Conservation (phyloP, 2,888 invertebrate species). For the Drosophila prolongata region DNA sequence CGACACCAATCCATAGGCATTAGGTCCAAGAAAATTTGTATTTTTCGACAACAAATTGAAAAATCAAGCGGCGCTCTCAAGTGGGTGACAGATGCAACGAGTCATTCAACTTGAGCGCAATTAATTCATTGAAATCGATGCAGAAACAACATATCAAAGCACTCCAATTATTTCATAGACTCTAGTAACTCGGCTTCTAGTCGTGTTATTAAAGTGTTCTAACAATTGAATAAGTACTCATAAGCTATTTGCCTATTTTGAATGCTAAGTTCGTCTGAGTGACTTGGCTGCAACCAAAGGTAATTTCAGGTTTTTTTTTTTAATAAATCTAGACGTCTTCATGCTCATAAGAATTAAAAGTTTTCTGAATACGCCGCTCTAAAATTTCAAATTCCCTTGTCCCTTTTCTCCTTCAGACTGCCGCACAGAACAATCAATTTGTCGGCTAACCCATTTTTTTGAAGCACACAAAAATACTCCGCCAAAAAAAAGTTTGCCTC, state of each 20-base stretch:
- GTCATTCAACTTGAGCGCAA: constrained; percentile 60
- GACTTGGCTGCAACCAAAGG: too few relatives aligned
- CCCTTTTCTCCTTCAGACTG: constrained; percentile 14
- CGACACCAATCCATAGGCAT: constrained; percentile 72
- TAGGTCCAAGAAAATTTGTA: constrained; percentile 49
- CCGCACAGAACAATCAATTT: constrained; percentile 14
- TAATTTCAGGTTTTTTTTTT: too few relatives aligned
- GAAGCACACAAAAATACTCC: constrained; percentile 21
- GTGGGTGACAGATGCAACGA: constrained; percentile 55
- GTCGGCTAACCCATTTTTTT: constrained; percentile 33
- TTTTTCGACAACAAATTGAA: constrained; percentile 52
- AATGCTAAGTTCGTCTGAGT: background rate
- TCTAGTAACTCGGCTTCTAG: constrained; percentile 20
- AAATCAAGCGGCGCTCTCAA: constrained; percentile 24
- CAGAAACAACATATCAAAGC: constrained; percentile 16
- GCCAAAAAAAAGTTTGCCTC: constrained; percentile 13
- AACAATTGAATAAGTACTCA: background rate
- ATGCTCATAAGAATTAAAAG: too few relatives aligned
- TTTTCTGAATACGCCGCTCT: background rate
- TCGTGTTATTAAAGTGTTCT: constrained; percentile 9
- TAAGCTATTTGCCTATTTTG: background rate
- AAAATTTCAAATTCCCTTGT: background rate
- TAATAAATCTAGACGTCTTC: too few relatives aligned
- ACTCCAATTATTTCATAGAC: background rate
- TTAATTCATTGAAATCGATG: constrained; percentile 38